Evolutionary conservation across 2,797 vertebrate species (phyloP), one percentile per base, ranked within the genome.

Genomic region (Pygocentrus nattereri): DNA sequence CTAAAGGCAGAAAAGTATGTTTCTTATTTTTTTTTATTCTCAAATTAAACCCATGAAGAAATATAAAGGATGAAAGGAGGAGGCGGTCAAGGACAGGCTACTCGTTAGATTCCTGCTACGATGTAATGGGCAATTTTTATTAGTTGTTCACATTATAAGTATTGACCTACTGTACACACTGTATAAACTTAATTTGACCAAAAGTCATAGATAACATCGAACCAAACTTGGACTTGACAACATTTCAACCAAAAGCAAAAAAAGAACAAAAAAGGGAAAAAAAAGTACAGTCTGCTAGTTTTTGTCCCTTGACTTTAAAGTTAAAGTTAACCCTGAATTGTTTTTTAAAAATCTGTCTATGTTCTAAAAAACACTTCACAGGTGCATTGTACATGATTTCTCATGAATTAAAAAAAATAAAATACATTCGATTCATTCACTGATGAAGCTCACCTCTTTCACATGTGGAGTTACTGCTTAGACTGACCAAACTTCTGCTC

Each of bases 361-460:
- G 81, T 88, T 76, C 90, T 92, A 90, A 93, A 91, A 77, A 93
- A 89, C 89, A 94, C 89, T 92, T 91, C 89, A 93, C 91, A 85
- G 89, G 91, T 83, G 87, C 82, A 76, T 79, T 85, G 87, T 76
- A 91, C 87, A 79, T 5, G 58, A 64, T 54, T 5, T 84, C 90
- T 90, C 90, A 92, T 91, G 88, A 87, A 90, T 89, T 88, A 88
- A 77, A 81, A 74, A 76, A 49, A 88, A 89, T 88, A 92, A 89
- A 83, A 90, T 89, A 94, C 93, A 92, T 93, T 93, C 91, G 90
- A 89, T 90, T 91, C 90, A 90, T 89, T 84, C 78, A 89, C 89
- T 87, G 88, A 88, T 76, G 88, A 88, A 88, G 87, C 85, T 83
- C 78, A 84, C 82, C 79, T 69, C 86, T 85, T 90, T 86, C 82